Evolutionary conservation across 2,797 vertebrate genomes (phyloP).

Genomic region (Propithecus perrieri): DNA sequence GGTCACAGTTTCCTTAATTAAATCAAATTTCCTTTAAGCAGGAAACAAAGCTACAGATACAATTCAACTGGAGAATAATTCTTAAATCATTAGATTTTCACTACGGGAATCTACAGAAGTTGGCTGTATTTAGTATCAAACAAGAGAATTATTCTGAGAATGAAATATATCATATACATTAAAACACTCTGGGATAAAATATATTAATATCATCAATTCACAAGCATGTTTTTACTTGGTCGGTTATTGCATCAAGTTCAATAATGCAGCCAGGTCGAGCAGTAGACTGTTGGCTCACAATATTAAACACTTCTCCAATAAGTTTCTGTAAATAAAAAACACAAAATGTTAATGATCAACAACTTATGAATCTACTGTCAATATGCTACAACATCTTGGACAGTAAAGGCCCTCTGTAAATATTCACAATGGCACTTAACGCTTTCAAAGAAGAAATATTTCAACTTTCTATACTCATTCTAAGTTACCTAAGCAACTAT

Average conservation of each 20-base stretch:
- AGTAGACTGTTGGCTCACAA: constrained; percentile 99
- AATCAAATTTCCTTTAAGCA: constrained; percentile 36
- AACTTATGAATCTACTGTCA: background rate
- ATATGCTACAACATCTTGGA: background rate
- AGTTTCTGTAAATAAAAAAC: constrained; percentile 91
- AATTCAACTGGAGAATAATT: constrained; percentile 8
- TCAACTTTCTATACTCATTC: constrained; percentile 20
- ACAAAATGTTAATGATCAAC: constrained; percentile 63
- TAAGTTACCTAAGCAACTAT: constrained; percentile 33
- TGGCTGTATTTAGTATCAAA: constrained; percentile 18
- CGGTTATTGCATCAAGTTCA: constrained; percentile 96
- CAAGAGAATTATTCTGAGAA: constrained; percentile 44
- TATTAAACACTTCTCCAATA: constrained; percentile 98
- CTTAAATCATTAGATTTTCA: constrained; percentile 15
- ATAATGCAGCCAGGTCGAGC: constrained; percentile 99
- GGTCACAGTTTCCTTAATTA: background rate
- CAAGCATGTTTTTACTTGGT: constrained; percentile 89
- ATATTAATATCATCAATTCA: constrained; percentile 38
- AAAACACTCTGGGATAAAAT: background rate
- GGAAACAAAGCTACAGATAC: background rate
- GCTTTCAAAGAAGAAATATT: constrained; percentile 46
- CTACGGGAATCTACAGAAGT: background rate
- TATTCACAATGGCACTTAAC: constrained; percentile 22
- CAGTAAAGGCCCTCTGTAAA: background rate
- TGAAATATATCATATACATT: background rate